phyloP scores from a whole-genome alignment of 2,888 invertebrate genomes.

The Orchesella flavescens region DNA sequence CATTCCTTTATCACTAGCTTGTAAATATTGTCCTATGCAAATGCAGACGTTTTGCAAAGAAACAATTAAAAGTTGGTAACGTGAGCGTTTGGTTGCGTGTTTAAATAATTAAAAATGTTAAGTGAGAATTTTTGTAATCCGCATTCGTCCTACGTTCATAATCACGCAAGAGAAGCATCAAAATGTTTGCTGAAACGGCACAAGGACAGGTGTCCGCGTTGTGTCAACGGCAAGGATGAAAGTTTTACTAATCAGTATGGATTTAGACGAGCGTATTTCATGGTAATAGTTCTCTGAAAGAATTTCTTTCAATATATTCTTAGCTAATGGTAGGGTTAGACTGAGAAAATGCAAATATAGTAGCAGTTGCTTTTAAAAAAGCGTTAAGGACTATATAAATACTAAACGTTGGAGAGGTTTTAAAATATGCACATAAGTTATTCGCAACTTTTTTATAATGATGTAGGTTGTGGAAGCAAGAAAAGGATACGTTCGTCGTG shows the following conservation, averaged over 20 bases:
- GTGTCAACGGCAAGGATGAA: not conserved
- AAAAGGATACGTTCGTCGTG: constrained; percentile 80
- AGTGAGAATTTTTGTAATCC: not conserved
- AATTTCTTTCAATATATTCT: no score
- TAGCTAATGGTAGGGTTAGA: no score
- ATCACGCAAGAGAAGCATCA: not conserved
- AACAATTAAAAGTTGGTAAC: no score
- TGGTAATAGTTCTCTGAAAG: constrained; percentile 22
- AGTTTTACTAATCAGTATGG: not conserved
- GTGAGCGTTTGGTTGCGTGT: no score
- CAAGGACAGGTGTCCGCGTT: not conserved
- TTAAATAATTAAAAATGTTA: not conserved
- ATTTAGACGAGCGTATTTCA: constrained; percentile 54
- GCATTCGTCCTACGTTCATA: not conserved
- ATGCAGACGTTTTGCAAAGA: no score
- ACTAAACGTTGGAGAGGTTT: no score
- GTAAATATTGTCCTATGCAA: no score
- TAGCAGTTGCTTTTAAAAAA: no score
- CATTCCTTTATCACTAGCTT: no score
- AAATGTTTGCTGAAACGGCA: constrained; percentile 5
- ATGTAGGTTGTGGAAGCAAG: constrained; percentile 78
- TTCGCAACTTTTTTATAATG: constrained; percentile 7
- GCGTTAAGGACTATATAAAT: no score
- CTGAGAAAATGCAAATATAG: no score
- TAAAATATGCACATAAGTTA: no score